Evolutionary conservation across 2,888 invertebrate genomes (phyloP).

Genomic region (Eupithecia subfuscata): DNA sequence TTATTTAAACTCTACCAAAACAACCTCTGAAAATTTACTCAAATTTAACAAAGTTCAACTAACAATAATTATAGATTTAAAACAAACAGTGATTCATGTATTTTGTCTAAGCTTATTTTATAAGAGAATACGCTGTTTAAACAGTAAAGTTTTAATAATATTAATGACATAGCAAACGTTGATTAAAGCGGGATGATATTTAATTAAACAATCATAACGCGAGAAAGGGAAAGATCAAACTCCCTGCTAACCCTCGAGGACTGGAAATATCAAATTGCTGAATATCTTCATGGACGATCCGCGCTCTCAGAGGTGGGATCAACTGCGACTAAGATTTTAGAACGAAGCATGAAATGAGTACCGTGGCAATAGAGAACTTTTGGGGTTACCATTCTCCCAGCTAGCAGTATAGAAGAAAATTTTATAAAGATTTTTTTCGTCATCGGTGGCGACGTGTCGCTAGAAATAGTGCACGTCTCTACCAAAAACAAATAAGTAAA

Average conservation of each 20-base stretch:
- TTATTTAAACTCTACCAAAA: constrained; percentile 24
- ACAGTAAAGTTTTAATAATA: constrained; percentile 51
- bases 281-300: constrained; percentile 55
- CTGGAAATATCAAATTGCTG: constrained; percentile 61
- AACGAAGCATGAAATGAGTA: constrained; percentile 46
- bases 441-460: constrained; percentile 6
- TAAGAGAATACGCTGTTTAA: constrained; percentile 41
- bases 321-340: constrained; percentile 53
- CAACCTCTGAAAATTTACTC: constrained; percentile 7
- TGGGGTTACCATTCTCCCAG: constrained; percentile 50
- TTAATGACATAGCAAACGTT: constrained; percentile 54
- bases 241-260: constrained; percentile 57
- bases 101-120: constrained; percentile 33
- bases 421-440: constrained; percentile 18
- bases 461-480: constrained; percentile 14
- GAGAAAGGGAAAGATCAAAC: constrained; percentile 60
- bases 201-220: constrained; percentile 66
- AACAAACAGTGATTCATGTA: constrained; percentile 11
- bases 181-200: constrained; percentile 61
- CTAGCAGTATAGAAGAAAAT: constrained; percentile 33
- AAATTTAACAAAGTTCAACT: constrained; percentile 18
- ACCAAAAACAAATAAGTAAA: constrained; percentile 30
- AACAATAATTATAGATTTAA: constrained; percentile 23
- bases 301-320: constrained; percentile 51
- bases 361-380: constrained; percentile 45